Evolutionary conservation across 2,888 invertebrate genomes (phyloP).

Genomic region (Griposia aprilina): DNA sequence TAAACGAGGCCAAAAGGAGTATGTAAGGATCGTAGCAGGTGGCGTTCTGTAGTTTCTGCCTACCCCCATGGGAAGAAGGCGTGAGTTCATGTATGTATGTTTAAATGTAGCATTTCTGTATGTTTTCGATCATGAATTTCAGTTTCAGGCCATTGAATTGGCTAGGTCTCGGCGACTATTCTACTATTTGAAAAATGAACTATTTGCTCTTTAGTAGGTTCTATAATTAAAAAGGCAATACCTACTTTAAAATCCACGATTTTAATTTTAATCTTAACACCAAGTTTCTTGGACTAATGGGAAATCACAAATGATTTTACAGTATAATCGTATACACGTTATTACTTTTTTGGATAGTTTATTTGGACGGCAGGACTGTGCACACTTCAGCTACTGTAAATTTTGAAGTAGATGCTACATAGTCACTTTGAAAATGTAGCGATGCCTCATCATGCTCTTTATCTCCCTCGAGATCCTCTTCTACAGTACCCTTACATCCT

Average conservation of each 20-base stretch:
- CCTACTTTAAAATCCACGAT: not conserved
- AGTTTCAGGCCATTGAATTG: not conserved
- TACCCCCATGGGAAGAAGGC: too few species aligned
- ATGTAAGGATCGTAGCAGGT: too few species aligned
- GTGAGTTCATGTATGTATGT: too few species aligned
- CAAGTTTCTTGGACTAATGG: not conserved
- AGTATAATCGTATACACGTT: not conserved
- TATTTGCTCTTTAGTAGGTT: not conserved
- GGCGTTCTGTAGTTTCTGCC: too few species aligned
- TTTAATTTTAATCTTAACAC: not conserved
- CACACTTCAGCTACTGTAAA: not conserved
- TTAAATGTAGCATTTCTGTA: not conserved
- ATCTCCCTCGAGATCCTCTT: not conserved
- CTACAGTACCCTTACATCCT: not conserved
- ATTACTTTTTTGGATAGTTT: too few species aligned
- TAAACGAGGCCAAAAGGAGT: too few species aligned
- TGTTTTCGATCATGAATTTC: not conserved
- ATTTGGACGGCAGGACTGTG: not conserved
- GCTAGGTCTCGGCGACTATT: not conserved
- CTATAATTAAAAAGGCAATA: slow-evolving; percentile 1
- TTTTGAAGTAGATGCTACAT: not conserved
- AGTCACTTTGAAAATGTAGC: too few species aligned
- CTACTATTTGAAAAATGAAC: not conserved
- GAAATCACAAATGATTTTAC: not conserved
- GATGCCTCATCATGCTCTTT: too few species aligned